Evolutionary conservation across 2,888 invertebrate genomes (phyloP), one percentile per base, ranked within the genome.

Genomic region (Microchrysa polita): DNA sequence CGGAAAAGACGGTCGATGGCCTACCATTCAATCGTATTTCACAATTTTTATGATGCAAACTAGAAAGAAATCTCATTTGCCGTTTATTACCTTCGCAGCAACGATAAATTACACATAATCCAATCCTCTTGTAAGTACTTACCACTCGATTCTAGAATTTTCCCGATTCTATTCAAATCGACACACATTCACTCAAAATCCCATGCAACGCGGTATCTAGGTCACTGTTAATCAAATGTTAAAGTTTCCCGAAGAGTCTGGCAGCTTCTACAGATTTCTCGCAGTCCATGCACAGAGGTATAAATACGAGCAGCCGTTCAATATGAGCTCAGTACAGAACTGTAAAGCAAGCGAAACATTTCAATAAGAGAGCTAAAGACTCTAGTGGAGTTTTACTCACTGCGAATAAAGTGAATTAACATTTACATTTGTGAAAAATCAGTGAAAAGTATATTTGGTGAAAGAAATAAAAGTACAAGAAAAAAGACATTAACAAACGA

Each of bases 401-500:
- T 0, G 1, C 18, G 63, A 16, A 20, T 9, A 42, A n/a, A 44
- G 63, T 44, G 48, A 42, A 42, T 4, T 42, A 42, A 9, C 12
- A 44, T 23, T 7, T 7, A 57, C 2, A 4, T 20, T 2, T 5
- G 12, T 2, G 12, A 12, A n/a, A 2, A 23, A 22, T 16, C 14
- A 20, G 27, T 55, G 2, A 1, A 10, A 55, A 55, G 55, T 55
- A 55, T 20, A 16, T 57, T 23, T 10, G 12, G 23, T 57, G 12
- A 67, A 34, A 7, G 7, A 7, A 34, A 34, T 7, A 44, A 16
- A 57, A 42, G 44, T 20, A 65, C 12, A 40, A 22, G 87, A 82
- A 80, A 23, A 86, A 85, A 81, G 61, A 12, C 14, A 44, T 18
- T 61, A 16, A 57, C 18, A 16, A 5, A 22, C 9, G 4, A 5